Base-by-base conservation (phyloP, 2,113 vertebrate species). In the Diadophis punctatus region DNA sequence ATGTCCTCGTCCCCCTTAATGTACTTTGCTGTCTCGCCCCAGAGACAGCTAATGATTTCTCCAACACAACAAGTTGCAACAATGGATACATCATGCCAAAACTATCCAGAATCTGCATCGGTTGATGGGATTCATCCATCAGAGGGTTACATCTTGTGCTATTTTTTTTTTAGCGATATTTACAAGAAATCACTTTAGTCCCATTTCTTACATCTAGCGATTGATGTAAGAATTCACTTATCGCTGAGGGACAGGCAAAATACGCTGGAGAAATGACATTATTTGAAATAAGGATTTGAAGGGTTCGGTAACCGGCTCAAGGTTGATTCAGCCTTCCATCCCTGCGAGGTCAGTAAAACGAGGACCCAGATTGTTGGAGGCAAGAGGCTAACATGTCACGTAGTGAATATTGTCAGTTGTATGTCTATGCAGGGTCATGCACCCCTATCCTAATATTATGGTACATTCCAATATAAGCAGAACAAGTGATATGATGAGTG, bases 1-100 rank as follows among this genome's bases (percentile, higher is more conserved):
- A 95, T 95, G 53, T 96, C 95, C 90, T 95, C 90, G 86, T 94
- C 96, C 96, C 95, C 96, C 96, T 96, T 96, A 97, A 97, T 96
- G 96, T 95, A 93, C 89, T 94, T 80, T 93, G 90, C 92, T 91
- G 91, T 96, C 96, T 90, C n/a, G 46, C 92, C 96, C 95, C 22
- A 60, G 95, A 97, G 89, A 90, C 27, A 68, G 95, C 96, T 97
- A 96, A 96, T 96, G 97, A 97, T 96, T 96, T 95, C 91, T 96
- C 93, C 94, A 96, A 96, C 95, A 96, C 96, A 91, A 39, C 88
- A 63, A 95, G 94, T 95, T 96, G 96, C 84, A 96, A 94, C 1
- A 23, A 85, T 86, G 88, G 88, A 91, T 96, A 93, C 95, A 95
- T 96, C 95, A 95, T 96, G 94, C 97, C 96, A 95, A 96, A 97